phyloP scores from a whole-genome alignment of 2,888 invertebrate species.

The Neoitamus cyanurus region DNA sequence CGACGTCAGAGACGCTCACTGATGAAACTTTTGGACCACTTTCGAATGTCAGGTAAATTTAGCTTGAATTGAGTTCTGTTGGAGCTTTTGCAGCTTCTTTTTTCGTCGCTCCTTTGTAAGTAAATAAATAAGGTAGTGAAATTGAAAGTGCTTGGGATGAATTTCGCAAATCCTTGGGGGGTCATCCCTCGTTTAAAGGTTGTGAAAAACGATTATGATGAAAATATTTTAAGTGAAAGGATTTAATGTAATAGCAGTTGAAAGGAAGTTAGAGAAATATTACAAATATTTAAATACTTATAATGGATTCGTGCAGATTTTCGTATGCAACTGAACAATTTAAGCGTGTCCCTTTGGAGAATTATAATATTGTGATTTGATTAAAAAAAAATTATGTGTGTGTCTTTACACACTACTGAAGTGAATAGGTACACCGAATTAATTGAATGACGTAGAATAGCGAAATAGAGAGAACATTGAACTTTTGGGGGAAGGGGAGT shows the following conservation, averaged over 20 bases:
- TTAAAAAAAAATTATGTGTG: too few species aligned
- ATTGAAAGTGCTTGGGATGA: not conserved
- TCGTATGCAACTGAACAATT: too few species aligned
- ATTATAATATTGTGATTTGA: too few species aligned
- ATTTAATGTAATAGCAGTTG: not conserved
- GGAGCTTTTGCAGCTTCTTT: not conserved
- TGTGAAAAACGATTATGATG: not conserved
- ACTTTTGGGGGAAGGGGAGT: too few species aligned
- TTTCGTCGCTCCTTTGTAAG: not conserved
- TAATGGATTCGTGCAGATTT: too few species aligned
- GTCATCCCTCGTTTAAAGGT: not conserved
- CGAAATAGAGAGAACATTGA: too few species aligned
- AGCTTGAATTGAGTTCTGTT: not conserved
- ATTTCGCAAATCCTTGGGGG: not conserved
- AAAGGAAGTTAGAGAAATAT: not conserved
- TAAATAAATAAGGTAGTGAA: not conserved
- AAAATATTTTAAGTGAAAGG: not conserved
- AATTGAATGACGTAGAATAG: too few species aligned
- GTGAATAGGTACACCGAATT: too few species aligned
- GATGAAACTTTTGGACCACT: slow-evolving; percentile 90
- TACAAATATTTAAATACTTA: not conserved
- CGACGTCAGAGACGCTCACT: slow-evolving; percentile 82
- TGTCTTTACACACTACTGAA: too few species aligned
- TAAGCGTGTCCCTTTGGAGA: too few species aligned
- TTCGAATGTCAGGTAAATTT: slow-evolving; percentile 83